Base-by-base conservation (phyloP, 2,113 vertebrate species). In the Pollachius pollachius region DNA sequence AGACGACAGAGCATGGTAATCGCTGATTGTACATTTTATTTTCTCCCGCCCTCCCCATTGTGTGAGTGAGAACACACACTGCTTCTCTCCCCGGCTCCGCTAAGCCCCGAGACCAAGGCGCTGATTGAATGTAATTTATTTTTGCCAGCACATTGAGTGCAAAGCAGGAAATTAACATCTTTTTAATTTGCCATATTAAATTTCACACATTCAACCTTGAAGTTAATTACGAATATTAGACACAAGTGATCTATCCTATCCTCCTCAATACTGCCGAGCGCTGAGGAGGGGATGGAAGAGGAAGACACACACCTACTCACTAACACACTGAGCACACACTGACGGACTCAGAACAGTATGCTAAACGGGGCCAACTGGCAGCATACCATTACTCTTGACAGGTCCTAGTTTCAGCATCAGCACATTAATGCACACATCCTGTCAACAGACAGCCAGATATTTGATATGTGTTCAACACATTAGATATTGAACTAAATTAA, bases 131-230 rank as follows among this genome's bases (percentile, higher is more conserved):
- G 81, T 84, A 85, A 89, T 90, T 89, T 87, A 89, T 90, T 90
- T 85, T 84, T 79, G 74, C 80, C 72, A 77, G 70, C 81, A 83
- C 76, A 80, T 81, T 83, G 75, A 75, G 76, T 83, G 68, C 64
- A 80, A 84, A 88, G 81, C 83, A 90, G 85, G 89, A 90, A 88
- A 92, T 92, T 89, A 91, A 80, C 89, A 90, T 90, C 84, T 90
- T 90, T 34, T 90, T 90, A 90, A 92, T 90, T 92, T 87, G 80
- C 80, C 80, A 87, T 90, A 92, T 91, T 91, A 91, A 88, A 89
- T 93, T 93, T 89, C 84, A 88, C 89, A 86, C 84, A 61, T 91
- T 89, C 85, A 91, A 87, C 87, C 86, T 92, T 92, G 85, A 89
- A 90, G 89, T 92, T 91, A 91, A 92, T 93, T 91, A 91, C 89